Conservation (phyloP, 2,113 vertebrate species). For the Dicentrarchus labrax region DNA sequence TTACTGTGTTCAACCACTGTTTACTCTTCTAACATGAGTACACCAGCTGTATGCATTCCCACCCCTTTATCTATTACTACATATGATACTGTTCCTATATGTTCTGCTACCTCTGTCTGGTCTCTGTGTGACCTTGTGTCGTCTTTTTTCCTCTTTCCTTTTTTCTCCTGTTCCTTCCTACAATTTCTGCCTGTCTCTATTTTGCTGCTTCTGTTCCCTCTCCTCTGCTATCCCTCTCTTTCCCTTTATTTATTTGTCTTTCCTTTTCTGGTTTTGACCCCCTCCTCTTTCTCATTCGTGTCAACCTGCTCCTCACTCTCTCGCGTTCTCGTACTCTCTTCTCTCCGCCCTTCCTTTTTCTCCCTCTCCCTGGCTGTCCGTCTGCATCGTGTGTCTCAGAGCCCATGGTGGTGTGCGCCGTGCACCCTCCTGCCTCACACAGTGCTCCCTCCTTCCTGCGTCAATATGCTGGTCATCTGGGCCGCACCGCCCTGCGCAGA, state of each 20-base stretch:
- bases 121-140: conserved; percentile 65
- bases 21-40: conserved; percentile 22
- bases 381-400: conserved; percentile 73
- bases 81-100: conserved; percentile 50
- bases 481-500: conserved; percentile 84
- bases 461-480: conserved; percentile 86
- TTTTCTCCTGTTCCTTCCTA: conserved; percentile 6
- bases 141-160: conserved; percentile 46
- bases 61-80: conserved; percentile 28
- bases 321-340: conserved; percentile 5
- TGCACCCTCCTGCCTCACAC: conserved; percentile 85
- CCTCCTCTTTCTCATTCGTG: conserved; percentile 4
- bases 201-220: not conserved
- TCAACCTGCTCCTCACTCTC: conserved; percentile 20
- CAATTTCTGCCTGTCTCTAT: conserved; percentile 16
- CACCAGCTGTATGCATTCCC: conserved; percentile 9
- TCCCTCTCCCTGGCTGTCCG: conserved; percentile 17
- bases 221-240: not conserved
- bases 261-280: not conserved
- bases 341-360: not conserved
- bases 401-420: conserved; percentile 79
- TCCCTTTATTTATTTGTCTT: not conserved
- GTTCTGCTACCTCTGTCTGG: conserved; percentile 51
- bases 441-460: conserved; percentile 87
- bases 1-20: not conserved